phyloP scores from a whole-genome alignment of 2,888 invertebrate species.

The Bugulina stolonifera region DNA sequence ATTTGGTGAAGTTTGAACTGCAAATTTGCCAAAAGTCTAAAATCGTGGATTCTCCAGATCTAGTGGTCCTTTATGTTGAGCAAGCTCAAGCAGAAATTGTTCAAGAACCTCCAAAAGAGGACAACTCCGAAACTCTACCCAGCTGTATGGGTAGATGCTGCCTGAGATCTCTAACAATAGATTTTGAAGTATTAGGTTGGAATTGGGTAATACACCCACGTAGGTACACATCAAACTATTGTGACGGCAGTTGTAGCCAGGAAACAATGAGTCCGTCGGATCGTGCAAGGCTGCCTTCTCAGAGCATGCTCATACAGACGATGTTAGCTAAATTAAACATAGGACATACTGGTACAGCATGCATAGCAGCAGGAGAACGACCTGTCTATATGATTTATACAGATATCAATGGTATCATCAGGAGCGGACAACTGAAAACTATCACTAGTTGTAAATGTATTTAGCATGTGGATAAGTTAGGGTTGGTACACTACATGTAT shows the following conservation, averaged over 20 bases:
- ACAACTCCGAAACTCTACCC: not conserved
- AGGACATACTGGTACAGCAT: not conserved
- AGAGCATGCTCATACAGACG: not conserved
- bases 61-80: not conserved
- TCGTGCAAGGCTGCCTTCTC: not conserved
- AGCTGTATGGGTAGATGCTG: constrained; percentile 68
- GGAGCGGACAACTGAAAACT: not conserved
- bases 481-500: no score
- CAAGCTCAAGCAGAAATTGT: not conserved
- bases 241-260: constrained; percentile 76
- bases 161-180: constrained; percentile 85
- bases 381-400: not conserved
- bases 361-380: not conserved
- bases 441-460: constrained; percentile 2
- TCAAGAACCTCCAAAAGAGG: not conserved
- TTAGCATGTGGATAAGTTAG: no score
- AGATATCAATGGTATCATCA: not conserved
- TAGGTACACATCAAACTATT: constrained; percentile 89
- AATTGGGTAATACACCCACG: constrained; percentile 96
- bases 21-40: not conserved
- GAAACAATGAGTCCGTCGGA: not conserved
- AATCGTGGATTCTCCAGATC: not conserved
- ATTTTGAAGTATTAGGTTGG: constrained; percentile 93
- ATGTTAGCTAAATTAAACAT: not conserved
- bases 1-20: not conserved